Evolutionary conservation across 2,113 vertebrate species (phyloP), one percentile per base, ranked within the genome.

Genomic region (Myotis yumanensis): DNA sequence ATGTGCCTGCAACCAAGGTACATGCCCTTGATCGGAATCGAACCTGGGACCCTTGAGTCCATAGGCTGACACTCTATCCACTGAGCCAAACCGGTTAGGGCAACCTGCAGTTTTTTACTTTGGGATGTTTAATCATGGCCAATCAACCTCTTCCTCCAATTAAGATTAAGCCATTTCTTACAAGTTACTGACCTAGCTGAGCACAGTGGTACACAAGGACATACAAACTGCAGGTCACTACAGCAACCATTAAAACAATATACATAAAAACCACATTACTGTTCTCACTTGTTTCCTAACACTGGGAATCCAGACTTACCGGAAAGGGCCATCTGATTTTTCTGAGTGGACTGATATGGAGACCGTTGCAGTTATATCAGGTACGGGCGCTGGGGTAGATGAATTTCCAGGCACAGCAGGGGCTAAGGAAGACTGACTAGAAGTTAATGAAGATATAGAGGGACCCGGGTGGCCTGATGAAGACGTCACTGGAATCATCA

Each of bases 291-390:
- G 14, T 87, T 88, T 85, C 28, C 57, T 0, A 84, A 17, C 15
- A 40, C 25, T 5, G 92, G 46, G 90, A 98, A 94, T 90, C 69
- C 52, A 32, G 14, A 98, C 98, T 96, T 95, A 99, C 98, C 97
- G 98, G 84, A 98, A 98, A 86, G 95, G 97, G 43, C 99, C 98
- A 16, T 98, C 98, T 15, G 98, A 97, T 95, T 98, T 99, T 89
- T 98, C 98, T 48, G 96, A 97, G 10, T 98, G 98, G 72, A 98
- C 98, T 4, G 98, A 98, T 7, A 99, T 98, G n/a, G 98, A 96
- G 66, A 98, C 96, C 0, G 98, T 97, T 14, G 98, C 97, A 92
- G 97, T 97, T 93, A 98, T 97, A 20, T 98, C 98, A 1, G 98
- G 97, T n/a, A 98, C 95, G 46, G 97, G 96, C 17, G 96, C 59